Conservation (phyloP, 1,140 invertebrate genomes). For the Drosophila hydei region DNA sequence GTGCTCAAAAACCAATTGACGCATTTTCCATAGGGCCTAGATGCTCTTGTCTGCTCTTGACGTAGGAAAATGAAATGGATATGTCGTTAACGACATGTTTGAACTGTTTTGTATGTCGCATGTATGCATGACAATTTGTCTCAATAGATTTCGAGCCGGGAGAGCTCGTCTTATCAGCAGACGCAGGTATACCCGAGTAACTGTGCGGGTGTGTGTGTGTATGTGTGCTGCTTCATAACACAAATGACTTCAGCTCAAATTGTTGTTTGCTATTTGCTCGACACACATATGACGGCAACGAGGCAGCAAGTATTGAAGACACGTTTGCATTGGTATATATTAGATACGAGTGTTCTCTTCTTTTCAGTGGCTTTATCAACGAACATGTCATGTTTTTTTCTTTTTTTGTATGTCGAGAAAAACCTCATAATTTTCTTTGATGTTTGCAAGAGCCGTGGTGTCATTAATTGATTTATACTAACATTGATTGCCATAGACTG, state of each 20-base stretch:
- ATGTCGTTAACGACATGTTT: constrained; percentile 35
- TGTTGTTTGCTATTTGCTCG: constrained; percentile 59
- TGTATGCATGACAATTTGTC: constrained; percentile 65
- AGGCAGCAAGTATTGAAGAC: constrained; percentile 31
- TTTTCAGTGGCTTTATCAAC: constrained; percentile 47
- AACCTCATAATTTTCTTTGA: constrained; percentile 73
- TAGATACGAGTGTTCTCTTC: constrained; percentile 12
- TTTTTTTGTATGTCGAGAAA: constrained; percentile 50
- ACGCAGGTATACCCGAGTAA: constrained; percentile 20
- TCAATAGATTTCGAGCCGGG: constrained; percentile 60
- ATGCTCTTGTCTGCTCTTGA: constrained; percentile 38
- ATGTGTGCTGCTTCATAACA: constrained; percentile 28
- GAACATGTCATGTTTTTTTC: constrained; percentile 39
- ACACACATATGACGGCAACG: constrained; percentile 32
- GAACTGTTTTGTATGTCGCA: constrained; percentile 11
- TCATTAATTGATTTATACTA: constrained; percentile 75
- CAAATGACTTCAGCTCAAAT: constrained; percentile 49
- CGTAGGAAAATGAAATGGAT: constrained; percentile 58
- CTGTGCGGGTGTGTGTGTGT: constrained; percentile 17
- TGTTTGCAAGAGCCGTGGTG: constrained; percentile 63
- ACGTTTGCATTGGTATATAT: constrained; percentile 27
- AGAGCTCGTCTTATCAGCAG: constrained; percentile 59
- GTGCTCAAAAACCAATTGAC: not conserved
- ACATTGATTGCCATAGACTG: constrained; percentile 42
- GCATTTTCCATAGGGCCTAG: not conserved